phyloP scores from a whole-genome alignment of 2,888 invertebrate genomes.

The Diabrotica balteata region DNA sequence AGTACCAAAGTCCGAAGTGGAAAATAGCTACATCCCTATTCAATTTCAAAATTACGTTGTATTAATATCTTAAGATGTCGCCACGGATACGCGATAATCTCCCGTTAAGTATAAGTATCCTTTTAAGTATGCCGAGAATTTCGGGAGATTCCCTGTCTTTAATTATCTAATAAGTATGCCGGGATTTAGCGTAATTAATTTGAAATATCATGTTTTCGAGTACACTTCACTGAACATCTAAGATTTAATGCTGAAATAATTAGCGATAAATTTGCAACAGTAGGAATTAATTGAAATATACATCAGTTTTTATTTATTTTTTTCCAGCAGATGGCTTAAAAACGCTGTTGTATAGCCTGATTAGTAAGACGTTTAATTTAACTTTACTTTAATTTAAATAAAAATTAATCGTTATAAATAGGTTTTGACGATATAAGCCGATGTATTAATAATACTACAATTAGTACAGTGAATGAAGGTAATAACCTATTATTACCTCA shows the following conservation, averaged over 20 bases:
- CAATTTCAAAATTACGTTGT: slow-evolving; percentile 56
- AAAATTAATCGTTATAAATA: no score
- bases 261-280: slow-evolving; percentile 36
- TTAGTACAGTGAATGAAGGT: no score
- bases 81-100: slow-evolving; percentile 55
- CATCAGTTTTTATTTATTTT: slow-evolving; percentile 11
- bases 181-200: slow-evolving; percentile 43
- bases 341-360: no score
- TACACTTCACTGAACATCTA: slow-evolving; percentile 35
- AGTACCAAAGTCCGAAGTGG: slow-evolving; percentile 17
- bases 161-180: slow-evolving; percentile 50
- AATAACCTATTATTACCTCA: no score
- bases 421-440: no score
- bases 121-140: slow-evolving; percentile 40
- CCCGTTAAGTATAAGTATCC: slow-evolving; percentile 41
- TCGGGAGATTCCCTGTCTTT: slow-evolving; percentile 43
- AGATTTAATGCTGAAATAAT: slow-evolving; percentile 40
- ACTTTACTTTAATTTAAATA: no score
- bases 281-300: slow-evolving; percentile 23
- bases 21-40: slow-evolving; percentile 37
- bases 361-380: no score
- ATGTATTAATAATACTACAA: no score
- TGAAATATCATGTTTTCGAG: slow-evolving; percentile 39
- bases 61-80: slow-evolving; percentile 58
- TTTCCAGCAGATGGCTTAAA: neutral